These are phyloP conservation scores for Tachina grossa DNA, from an alignment of 2,888 invertebrate genomes.

Conservation along the genomic window DNA sequence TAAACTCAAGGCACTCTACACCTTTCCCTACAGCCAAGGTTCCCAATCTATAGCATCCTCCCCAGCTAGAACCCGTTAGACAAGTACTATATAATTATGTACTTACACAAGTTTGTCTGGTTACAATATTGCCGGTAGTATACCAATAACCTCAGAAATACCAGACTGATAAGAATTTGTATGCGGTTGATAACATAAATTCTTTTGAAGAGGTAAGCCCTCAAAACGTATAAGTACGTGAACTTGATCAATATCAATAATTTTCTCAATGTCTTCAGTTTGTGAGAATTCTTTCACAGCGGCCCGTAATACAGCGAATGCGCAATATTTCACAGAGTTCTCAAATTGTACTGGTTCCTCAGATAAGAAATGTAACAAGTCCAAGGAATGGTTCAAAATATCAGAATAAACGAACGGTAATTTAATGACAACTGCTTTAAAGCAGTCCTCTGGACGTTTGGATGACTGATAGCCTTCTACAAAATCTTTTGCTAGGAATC, in stretches of 20 bases:
- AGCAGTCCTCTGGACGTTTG: slow-evolving; percentile 76
- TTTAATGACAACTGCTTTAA: slow-evolving; percentile 76
- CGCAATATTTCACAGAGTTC: slow-evolving; percentile 77
- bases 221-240: slow-evolving; percentile 78
- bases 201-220: slow-evolving; percentile 76
- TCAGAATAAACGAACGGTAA: slow-evolving; percentile 76
- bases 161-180: slow-evolving; percentile 74
- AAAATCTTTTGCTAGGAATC: slow-evolving; percentile 74
- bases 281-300: slow-evolving; percentile 67
- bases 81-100: background rate
- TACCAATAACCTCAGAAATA: slow-evolving; percentile 76
- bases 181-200: slow-evolving; percentile 75
- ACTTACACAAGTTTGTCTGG: slow-evolving; percentile 77
- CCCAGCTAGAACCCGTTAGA: no score
- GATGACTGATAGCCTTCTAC: slow-evolving; percentile 73
- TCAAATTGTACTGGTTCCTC: slow-evolving; percentile 79
- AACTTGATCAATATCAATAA: slow-evolving; percentile 77
- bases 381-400: slow-evolving; percentile 72
- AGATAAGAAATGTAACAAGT: slow-evolving; percentile 75
- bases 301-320: slow-evolving; percentile 76
- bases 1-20: no score
- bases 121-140: slow-evolving; percentile 78
- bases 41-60: no score
- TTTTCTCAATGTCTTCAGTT: background rate
- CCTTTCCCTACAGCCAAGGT: no score